Conservation (phyloP, 2,888 invertebrate genomes). For the Eupsilia transversa region DNA sequence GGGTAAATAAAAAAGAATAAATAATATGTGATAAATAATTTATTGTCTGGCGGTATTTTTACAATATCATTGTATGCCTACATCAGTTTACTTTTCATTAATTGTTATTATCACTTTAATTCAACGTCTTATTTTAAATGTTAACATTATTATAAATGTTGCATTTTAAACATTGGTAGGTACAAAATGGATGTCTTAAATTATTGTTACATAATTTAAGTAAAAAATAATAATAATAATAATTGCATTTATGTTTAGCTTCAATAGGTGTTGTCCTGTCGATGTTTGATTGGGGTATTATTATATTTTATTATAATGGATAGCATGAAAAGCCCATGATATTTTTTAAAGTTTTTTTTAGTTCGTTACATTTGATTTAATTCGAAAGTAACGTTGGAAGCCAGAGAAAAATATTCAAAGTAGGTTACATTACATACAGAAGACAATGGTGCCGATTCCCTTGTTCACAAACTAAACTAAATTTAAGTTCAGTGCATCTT, state of each 20-base stretch:
- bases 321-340: neutral
- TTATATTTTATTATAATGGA: neutral
- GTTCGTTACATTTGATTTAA: neutral
- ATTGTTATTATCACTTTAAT: conserved; percentile 77
- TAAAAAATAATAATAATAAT: too few species aligned
- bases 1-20: conserved; percentile 54
- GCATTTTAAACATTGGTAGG: conserved; percentile 65
- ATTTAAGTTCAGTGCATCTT: too few species aligned
- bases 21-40: conserved; percentile 91
- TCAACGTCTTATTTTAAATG: conserved; percentile 69
- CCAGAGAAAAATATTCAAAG: neutral
- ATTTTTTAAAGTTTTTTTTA: neutral
- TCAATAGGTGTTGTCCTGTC: neutral
- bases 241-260: neutral
- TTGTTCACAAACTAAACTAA: too few species aligned
- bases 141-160: too few species aligned
- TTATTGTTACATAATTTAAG: too few species aligned
- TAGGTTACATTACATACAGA: neutral
- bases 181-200: conserved; percentile 57
- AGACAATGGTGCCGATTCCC: too few species aligned
- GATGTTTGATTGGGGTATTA: too few species aligned
- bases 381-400: neutral
- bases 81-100: conserved; percentile 78
- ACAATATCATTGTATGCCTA: conserved; percentile 90
- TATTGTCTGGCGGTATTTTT: conserved; percentile 91